Base-by-base conservation (phyloP, 2,888 invertebrate species). In the Drepanosiphum platanoidis region DNA sequence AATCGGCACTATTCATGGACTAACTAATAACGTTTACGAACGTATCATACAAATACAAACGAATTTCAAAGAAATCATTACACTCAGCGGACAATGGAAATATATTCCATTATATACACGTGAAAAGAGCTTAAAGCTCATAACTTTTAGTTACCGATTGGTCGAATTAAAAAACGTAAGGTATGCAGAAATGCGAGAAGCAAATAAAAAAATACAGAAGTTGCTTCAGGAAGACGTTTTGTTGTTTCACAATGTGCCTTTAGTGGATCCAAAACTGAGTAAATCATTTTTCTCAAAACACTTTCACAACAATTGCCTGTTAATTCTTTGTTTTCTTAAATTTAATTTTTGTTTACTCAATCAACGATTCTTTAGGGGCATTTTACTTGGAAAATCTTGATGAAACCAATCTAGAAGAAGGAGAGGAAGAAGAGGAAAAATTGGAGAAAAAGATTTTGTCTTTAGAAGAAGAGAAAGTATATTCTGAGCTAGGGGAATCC, bases 161-260 rank as follows among this genome's bases (percentile, higher is more conserved):
- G 39, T 11, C 0, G 66, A 75, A 32, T 66, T 34, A 27, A 83
- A 68, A 83, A 75, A 9, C 1, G 0, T 27, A 58, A 88, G 94
- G 89, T 93, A 90, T 87, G 88, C 89, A 0, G 89, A 90, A 86
- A 90, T 92, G n/a, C 87, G 88, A 0, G 89, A 89, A 0, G 92
- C 93, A 32, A 92, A 92, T 42, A 89, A 89, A 9, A 92, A 93
- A 86, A 92, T 95, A 64, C 89, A 91, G 86, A 89, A 90, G 7
- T 90, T 94, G 27, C 90, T 95, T 87, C 90, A 90, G 39, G 91
- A 92, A 4, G 95, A 95, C 89, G 93, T 93, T 87, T 92, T 92
- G 86, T 89, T 95, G 5, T 94, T 94, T 88, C 93, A 94, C 88
- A 93, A 95, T 88, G 91, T 94, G 68, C 89, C 91, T 7, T 87